Base-by-base conservation (phyloP, 30 jellyfish, hydroid and myxozoan genomes). In the Pelagia noctiluca region DNA sequence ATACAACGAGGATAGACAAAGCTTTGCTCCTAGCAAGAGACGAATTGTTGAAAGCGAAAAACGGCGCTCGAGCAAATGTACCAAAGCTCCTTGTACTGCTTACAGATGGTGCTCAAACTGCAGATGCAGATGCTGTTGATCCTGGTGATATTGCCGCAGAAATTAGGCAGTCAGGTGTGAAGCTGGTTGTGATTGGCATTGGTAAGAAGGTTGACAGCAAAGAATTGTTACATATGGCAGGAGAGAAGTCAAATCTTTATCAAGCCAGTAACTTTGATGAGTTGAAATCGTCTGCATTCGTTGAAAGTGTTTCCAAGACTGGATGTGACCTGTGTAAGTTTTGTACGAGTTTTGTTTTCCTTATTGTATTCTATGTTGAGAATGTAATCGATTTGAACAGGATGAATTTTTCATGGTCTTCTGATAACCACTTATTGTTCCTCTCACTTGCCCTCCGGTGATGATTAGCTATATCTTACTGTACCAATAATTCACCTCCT, bases 21-120 rank as follows among this genome's bases (percentile, higher is more conserved):
- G 96, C 90, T 11, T 76, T 86, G 85, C 61, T 35, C 35, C 16
- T 70, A 65, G 89, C 93, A 49, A 63, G 78, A 24, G 84, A 83
- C 31, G 94, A 78, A 53, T 33, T 88, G 85, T 88, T 88, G 71
- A 23, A 38, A 10, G 26, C 76, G 32, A 32, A 33, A 46, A 88
- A 79, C 63, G 97, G 97, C 1, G 97, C 85, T n/a, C 97, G 93
- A 3, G 82, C 84, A 23, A 73, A 76, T 60, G 69, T 75, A 10
- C 88, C 97, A 24, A 88, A 88, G 80, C 81, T 88, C 32, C 66
- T 88, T 53, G 47, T 88, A 21, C 62, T 88, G 19, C 82, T 88
- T 30, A 88, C 97, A 2, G 97, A 88, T 63, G 97, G 97, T 1
- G 84, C 97, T 4, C 97, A 88, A 60, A 79, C 97, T 0, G 53